Evolutionary conservation across 2,888 invertebrate species (phyloP), one percentile per base, ranked within the genome.

Genomic region (Laspeyria flexula): DNA sequence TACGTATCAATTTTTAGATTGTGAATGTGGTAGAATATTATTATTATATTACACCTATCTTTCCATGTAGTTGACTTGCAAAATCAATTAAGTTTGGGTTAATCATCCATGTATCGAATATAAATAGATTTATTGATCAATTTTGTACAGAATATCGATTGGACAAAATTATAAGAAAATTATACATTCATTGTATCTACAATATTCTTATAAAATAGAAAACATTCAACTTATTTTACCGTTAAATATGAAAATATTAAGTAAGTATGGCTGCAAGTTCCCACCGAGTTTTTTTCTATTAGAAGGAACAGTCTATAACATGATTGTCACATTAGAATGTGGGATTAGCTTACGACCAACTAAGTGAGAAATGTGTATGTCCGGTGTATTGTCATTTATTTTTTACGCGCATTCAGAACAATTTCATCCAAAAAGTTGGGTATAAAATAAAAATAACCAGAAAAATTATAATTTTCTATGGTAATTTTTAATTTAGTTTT

Each of bases 351-450:
- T 56, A 48, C 10, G 33, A 16, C 41, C 48, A 65, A 60, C 50
- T 65, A 60, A 51, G 35, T 43, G 27, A 44, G 27, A 48, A 37
- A 39, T 53, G 42, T 52, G 46, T 30, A 39, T 50, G 29, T 48
- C 62, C 50, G 43, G 47, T 45, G 43, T 11, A 43, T 64, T 49
- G 56, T 56, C 39, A 46, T 12, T 23, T 7, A 42, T 10, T 15
- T 18, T 5, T n/a, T 34, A 11, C 25, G 3, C 7, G 9, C 3
- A 7, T 18, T 18, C 3, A 18, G 18, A 18, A 18, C 5, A 18
- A n/a, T n/a, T n/a, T n/a, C n/a, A n/a, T n/a, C n/a, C n/a, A n/a
- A n/a, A n/a, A n/a, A n/a, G n/a, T n/a, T n/a, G n/a, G n/a, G n/a
- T n/a, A n/a, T n/a, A n/a, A n/a, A n/a, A n/a, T n/a, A n/a, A n/a